Percentiles rank a stretch among this genome's conserved stretches.
phyloP scores from a whole-genome alignment of 2,888 invertebrate genomes.

The Altica lythri region DNA sequence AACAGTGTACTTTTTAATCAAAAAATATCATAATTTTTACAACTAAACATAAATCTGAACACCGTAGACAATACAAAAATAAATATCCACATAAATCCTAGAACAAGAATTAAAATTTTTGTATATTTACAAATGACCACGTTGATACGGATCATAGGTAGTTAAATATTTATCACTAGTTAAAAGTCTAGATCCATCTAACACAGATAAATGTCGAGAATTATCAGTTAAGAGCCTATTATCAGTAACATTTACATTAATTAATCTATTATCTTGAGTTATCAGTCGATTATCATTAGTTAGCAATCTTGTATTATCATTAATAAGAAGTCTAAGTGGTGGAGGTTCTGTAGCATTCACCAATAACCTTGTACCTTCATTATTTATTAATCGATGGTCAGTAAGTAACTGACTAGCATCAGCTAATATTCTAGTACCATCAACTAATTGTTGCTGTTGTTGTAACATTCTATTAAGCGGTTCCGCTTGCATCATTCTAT shows the following conservation, averaged over 20 bases:
- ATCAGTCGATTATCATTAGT: slow-evolving; percentile 49
- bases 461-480: slow-evolving; percentile 48
- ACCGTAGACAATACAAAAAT: too few species aligned
- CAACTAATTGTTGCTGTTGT: slow-evolving; percentile 40
- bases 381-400: slow-evolving; percentile 40
- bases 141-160: slow-evolving; percentile 56
- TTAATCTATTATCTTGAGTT: slow-evolving; percentile 50
- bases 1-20: too few species aligned
- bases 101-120: too few species aligned
- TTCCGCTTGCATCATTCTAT: slow-evolving; percentile 50
- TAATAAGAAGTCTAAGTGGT: slow-evolving; percentile 47
- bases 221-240: slow-evolving; percentile 45
- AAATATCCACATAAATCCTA: too few species aligned
- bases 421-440: slow-evolving; percentile 44
- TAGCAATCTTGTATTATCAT: slow-evolving; percentile 50
- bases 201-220: slow-evolving; percentile 51
- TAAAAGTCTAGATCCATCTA: slow-evolving; percentile 52
- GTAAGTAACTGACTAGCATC: slow-evolving; percentile 48
- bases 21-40: too few species aligned
- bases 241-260: slow-evolving; percentile 48
- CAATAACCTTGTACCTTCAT: slow-evolving; percentile 49
- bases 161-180: slow-evolving; percentile 55
- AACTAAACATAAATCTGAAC: too few species aligned
- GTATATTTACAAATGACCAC: slow-evolving; percentile 54
- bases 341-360: slow-evolving; percentile 53